A percentile compares a stretch with the other conserved stretches of the same genome.
Evolutionary conservation across 2,113 vertebrate species (phyloP).

Genomic region (Plecturocebus donacophilus): DNA sequence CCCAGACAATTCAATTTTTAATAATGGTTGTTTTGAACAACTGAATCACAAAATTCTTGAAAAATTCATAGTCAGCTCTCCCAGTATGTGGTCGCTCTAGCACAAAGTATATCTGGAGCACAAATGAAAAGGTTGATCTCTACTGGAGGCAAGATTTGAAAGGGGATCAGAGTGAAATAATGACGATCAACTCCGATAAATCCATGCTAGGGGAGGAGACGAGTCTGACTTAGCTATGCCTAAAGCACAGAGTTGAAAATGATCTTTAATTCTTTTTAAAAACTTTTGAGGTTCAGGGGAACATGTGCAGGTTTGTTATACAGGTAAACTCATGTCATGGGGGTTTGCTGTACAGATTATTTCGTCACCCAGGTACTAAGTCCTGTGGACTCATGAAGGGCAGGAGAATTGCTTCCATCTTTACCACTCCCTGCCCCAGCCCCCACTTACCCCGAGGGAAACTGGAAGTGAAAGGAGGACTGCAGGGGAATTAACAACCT

Average conservation of each 20-base stretch:
- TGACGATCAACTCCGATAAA: not conserved
- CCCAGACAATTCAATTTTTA: not conserved
- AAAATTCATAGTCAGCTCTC: not conserved
- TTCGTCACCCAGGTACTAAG: too few species aligned
- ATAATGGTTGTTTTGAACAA: not conserved
- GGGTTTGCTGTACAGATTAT: too few species aligned
- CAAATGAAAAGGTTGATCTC: not conserved
- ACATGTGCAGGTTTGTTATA: too few species aligned
- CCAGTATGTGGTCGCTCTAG: not conserved
- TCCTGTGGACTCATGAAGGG: not conserved
- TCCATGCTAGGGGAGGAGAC: not conserved
- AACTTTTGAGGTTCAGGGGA: too few species aligned
- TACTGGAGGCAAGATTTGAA: not conserved
- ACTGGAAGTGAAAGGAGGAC: not conserved
- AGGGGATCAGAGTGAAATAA: not conserved
- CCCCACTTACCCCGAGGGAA: not conserved
- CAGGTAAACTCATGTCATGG: too few species aligned
- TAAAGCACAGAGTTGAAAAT: not conserved
- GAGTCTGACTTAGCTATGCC: not conserved
- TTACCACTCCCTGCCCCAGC: not conserved
- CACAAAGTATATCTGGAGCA: not conserved
- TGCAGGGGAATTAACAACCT: not conserved
- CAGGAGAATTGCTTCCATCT: not conserved
- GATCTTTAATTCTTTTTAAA: not conserved
- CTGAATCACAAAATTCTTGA: not conserved